Percentiles rank a stretch among this genome's conserved stretches.
Conservation (phyloP, 1,140 invertebrate species). For the Drosophila willistoni region DNA sequence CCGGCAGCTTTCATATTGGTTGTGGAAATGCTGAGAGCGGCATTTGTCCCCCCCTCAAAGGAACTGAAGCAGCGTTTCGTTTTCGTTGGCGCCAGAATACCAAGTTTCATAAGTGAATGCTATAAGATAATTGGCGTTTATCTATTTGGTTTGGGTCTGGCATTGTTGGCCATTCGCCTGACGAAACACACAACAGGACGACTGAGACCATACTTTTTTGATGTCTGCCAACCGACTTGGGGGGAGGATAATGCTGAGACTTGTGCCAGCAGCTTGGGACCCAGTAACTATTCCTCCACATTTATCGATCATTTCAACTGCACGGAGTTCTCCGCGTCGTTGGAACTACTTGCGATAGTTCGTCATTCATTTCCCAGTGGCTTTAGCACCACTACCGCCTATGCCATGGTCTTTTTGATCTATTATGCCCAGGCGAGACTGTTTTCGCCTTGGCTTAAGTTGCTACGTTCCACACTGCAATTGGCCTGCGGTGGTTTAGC, state of each 20-base stretch:
- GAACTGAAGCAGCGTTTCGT: slow-evolving; percentile 69
- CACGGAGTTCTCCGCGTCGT: slow-evolving; percentile 63
- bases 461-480: slow-evolving; percentile 58
- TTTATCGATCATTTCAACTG: slow-evolving; percentile 60
- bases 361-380: slow-evolving; percentile 77
- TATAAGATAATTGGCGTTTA: slow-evolving; percentile 75
- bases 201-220: slow-evolving; percentile 68
- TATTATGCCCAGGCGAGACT: slow-evolving; percentile 68
- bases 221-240: slow-evolving; percentile 73
- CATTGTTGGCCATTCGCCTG: slow-evolving; percentile 44
- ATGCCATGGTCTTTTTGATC: slow-evolving; percentile 72
- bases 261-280: slow-evolving; percentile 15
- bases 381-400: slow-evolving; percentile 54
- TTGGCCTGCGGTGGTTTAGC: slow-evolving; percentile 46
- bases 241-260: slow-evolving; percentile 23
- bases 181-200: slow-evolving; percentile 65
- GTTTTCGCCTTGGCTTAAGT: slow-evolving; percentile 51
- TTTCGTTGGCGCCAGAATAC: slow-evolving; percentile 70
- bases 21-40: slow-evolving; percentile 71
- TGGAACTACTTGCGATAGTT: slow-evolving; percentile 53
- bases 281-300: slow-evolving; percentile 20
- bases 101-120: slow-evolving; percentile 76
- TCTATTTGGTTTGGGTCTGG: slow-evolving; percentile 63
- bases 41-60: slow-evolving; percentile 45
- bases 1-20: slow-evolving; percentile 66